Percentiles rank a stretch among this genome's conserved stretches.
Conservation (phyloP, 2,113 vertebrate genomes). For the Carassius auratus region DNA sequence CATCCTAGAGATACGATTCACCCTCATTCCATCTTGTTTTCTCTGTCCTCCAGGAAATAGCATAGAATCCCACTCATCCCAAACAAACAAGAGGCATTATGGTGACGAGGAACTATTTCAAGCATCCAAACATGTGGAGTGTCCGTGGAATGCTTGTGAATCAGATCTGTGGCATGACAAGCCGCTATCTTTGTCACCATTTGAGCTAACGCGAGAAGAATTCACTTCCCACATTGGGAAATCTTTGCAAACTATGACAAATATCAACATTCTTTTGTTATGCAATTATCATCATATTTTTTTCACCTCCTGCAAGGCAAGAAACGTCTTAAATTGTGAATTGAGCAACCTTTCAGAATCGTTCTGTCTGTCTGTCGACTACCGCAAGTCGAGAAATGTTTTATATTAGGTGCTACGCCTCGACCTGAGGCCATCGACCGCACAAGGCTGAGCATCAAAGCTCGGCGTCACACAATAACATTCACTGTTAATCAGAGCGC, state of each 20-base stretch:
- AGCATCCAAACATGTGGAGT: slow-evolving; percentile 41
- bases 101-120: slow-evolving; percentile 2
- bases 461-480: neutral
- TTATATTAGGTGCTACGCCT: slow-evolving; percentile 11
- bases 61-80: slow-evolving; percentile 21
- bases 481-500: slow-evolving; percentile 36
- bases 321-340: neutral
- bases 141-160: slow-evolving; percentile 42
- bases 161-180: slow-evolving; percentile 34
- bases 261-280: neutral
- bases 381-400: neutral
- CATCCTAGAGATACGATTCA: neutral
- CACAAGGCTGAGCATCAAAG: slow-evolving; percentile 34
- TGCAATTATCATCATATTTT: neutral
- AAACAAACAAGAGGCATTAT: slow-evolving; percentile 16
- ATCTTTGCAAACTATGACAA: neutral
- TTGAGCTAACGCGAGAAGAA: slow-evolving; percentile 26
- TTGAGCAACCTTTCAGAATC: neutral
- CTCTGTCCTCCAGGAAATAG: neutral
- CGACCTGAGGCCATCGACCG: slow-evolving; percentile 27
- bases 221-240: neutral
- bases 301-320: neutral
- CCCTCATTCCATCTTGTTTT: slow-evolving; percentile 19
- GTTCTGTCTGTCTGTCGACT: neutral
- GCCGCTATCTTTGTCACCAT: slow-evolving; percentile 26